A percentile compares a stretch with the other conserved stretches of the same genome.
Evolutionary conservation across 1,140 invertebrate species (phyloP).

Genomic region (Pararge aegeria): DNA sequence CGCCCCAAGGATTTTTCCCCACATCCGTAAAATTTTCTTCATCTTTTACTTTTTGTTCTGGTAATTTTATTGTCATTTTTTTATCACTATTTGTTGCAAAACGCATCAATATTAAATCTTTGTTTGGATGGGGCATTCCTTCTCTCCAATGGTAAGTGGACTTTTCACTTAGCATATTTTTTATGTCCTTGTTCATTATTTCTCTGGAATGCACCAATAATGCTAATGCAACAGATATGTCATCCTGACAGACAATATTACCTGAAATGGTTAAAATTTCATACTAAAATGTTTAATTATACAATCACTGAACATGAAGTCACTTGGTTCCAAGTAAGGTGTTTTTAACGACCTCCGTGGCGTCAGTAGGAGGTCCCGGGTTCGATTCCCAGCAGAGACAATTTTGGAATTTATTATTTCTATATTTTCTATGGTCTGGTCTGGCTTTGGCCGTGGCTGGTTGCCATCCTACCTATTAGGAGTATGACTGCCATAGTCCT

Average conservation of each 20-base stretch:
- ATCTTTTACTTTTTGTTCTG: constrained; percentile 82
- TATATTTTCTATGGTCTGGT: too few species aligned
- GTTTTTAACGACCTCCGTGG: too few species aligned
- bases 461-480: too few species aligned
- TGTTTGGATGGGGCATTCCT: constrained; percentile 83
- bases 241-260: constrained; percentile 89
- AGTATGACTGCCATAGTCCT: too few species aligned
- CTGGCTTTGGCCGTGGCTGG: too few species aligned
- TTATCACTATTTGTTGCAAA: constrained; percentile 83
- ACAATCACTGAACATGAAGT: too few species aligned
- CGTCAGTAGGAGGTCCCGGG: too few species aligned
- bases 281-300: not conserved
- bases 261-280: constrained; percentile 74
- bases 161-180: constrained; percentile 55
- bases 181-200: constrained; percentile 67
- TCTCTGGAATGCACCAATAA: constrained; percentile 77
- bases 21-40: constrained; percentile 55
- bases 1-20: constrained; percentile 86
- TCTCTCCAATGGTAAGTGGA: constrained; percentile 85
- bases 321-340: too few species aligned
- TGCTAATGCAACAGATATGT: constrained; percentile 85
- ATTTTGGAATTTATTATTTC: too few species aligned
- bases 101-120: constrained; percentile 85
- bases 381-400: too few species aligned
- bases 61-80: constrained; percentile 65